Evolutionary conservation across 1,140 invertebrate genomes (phyloP).

Genomic region (Panulirus ornatus): DNA sequence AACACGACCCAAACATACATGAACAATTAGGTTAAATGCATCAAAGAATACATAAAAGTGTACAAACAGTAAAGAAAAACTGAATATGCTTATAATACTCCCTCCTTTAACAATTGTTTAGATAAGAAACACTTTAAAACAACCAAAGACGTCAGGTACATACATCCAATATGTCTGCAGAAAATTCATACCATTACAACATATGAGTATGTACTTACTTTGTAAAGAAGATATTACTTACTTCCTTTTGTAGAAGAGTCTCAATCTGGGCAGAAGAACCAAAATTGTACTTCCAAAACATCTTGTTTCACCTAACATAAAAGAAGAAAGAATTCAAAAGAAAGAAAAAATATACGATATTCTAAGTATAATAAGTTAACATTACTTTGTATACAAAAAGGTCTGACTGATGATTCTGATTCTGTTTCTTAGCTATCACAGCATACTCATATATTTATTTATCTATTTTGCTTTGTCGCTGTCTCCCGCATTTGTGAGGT

Average conservation of each 20-base stretch:
- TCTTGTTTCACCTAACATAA: constrained; percentile 78
- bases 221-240: constrained; percentile 78
- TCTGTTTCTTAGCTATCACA: no score
- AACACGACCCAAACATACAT: no score
- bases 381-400: no score
- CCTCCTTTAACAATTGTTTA: background rate
- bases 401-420: no score
- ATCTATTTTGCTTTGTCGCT: no score
- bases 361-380: no score
- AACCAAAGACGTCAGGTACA: background rate
- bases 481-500: no score
- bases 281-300: constrained; percentile 91
- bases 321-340: constrained; percentile 47
- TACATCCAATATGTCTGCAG: no score
- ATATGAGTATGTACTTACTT: no score
- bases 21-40: background rate
- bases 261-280: constrained; percentile 86
- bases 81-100: background rate
- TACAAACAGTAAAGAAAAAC: background rate
- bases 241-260: constrained; percentile 86
- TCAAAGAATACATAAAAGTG: constrained; percentile 6
- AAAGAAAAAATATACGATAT: no score
- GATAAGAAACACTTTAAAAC: background rate
- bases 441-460: no score
- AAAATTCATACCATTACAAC: no score